A percentile compares a stretch with the other conserved stretches of the same genome.
Conservation (phyloP, 30 jellyfish, hydroid and myxozoan genomes). For the Rhopilema esculentum region DNA sequence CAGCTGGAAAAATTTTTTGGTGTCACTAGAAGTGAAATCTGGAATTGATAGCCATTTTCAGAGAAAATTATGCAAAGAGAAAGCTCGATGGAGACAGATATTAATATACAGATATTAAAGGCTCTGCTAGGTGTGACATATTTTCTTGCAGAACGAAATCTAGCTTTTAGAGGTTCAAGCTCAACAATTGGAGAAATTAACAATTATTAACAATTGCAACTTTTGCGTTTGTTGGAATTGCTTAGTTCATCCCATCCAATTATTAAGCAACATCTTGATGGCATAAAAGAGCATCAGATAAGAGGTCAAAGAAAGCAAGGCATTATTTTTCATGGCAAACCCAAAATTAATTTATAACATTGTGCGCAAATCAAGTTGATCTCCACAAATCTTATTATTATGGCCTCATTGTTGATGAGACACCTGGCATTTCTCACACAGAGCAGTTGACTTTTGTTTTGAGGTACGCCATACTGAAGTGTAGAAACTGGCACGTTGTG, state of each 20-base stretch:
- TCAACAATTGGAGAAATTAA: not conserved
- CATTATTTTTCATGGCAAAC: slow-evolving; percentile 12
- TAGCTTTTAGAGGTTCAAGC: not conserved
- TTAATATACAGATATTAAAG: not conserved
- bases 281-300: not conserved
- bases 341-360: not conserved
- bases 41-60: not conserved
- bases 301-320: not conserved
- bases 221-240: not conserved
- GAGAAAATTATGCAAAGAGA: not conserved
- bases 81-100: not conserved
- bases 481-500: not conserved
- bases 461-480: not conserved
- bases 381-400: not conserved
- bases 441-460: slow-evolving; percentile 1
- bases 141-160: not conserved
- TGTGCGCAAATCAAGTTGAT: slow-evolving; percentile 2
- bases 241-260: not conserved
- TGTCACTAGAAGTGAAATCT: not conserved
- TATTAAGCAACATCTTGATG: not conserved
- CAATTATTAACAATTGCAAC: not conserved
- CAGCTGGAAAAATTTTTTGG: not conserved
- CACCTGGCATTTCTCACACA: slow-evolving; percentile 3
- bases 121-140: not conserved
- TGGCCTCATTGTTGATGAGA: slow-evolving; percentile 9